phyloP scores from a whole-genome alignment of 1,140 invertebrate species.

The Ceratina japonica region DNA sequence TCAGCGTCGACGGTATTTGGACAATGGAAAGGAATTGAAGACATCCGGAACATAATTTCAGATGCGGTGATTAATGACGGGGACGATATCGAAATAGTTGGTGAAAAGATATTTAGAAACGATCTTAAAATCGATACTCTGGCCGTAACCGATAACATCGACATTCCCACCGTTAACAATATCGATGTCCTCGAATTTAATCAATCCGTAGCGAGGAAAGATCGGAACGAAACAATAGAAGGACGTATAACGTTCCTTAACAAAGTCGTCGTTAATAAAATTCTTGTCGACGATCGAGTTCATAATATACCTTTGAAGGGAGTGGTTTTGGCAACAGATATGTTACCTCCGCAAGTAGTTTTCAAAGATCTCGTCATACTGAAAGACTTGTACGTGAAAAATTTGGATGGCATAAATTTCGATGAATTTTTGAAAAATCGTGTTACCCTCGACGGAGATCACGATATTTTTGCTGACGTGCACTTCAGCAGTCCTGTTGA shows the following conservation, averaged over 20 bases:
- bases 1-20: slow-evolving; percentile 18
- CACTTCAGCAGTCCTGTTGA: slow-evolving; percentile 62
- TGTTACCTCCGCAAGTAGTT: slow-evolving; percentile 55
- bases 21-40: slow-evolving; percentile 27
- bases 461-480: slow-evolving; percentile 59
- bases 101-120: slow-evolving; percentile 59
- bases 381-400: slow-evolving; percentile 50
- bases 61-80: slow-evolving; percentile 59
- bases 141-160: slow-evolving; percentile 38
- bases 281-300: slow-evolving; percentile 46
- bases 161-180: slow-evolving; percentile 58
- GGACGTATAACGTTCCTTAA: slow-evolving; percentile 53
- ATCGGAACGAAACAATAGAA: slow-evolving; percentile 52
- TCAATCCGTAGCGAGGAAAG: slow-evolving; percentile 56
- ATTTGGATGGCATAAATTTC: slow-evolving; percentile 64
- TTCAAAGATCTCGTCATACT: slow-evolving; percentile 63
- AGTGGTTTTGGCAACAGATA: slow-evolving; percentile 30
- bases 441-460: slow-evolving; percentile 60
- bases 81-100: slow-evolving; percentile 48
- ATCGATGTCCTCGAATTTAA: slow-evolving; percentile 62
- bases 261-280: slow-evolving; percentile 50
- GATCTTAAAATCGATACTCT: slow-evolving; percentile 44
- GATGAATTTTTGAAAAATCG: slow-evolving; percentile 62
- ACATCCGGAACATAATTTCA: slow-evolving; percentile 55
- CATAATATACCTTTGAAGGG: slow-evolving; percentile 52